Conservation (phyloP, 2,113 vertebrate species). For the Girardinichthys multiradiatus region DNA sequence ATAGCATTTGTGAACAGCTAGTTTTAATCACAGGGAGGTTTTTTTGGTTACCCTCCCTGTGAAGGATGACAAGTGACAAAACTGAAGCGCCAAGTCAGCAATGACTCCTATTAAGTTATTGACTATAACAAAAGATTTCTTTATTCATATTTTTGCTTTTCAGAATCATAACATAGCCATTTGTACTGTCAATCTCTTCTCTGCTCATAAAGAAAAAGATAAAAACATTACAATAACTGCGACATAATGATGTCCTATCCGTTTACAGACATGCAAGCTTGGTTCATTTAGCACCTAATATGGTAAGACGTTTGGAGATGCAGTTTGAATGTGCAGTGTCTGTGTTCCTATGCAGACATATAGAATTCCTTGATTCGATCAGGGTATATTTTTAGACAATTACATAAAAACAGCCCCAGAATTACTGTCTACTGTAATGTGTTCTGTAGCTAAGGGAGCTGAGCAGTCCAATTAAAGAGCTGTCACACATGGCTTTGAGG, state of each 20-base stretch:
- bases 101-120: not conserved
- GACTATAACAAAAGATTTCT: not conserved
- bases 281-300: conserved; percentile 41
- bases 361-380: conserved; percentile 51
- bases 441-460: conserved; percentile 51
- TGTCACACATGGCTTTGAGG: conserved; percentile 71
- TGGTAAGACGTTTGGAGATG: conserved; percentile 27
- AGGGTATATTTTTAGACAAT: conserved; percentile 63
- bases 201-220: not conserved
- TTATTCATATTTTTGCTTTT: not conserved
- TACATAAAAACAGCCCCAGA: conserved; percentile 56
- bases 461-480: conserved; percentile 74
- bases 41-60: not conserved
- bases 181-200: not conserved
- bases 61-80: not conserved
- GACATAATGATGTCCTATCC: conserved; percentile 27
- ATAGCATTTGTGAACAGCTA: too few relatives aligned
- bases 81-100: not conserved
- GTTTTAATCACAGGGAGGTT: not conserved
- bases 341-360: conserved; percentile 27
- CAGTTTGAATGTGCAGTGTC: conserved; percentile 42
- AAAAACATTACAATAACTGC: conserved; percentile 4
- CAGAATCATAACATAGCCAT: not conserved
- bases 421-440: conserved; percentile 52
- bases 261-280: conserved; percentile 43